A percentile compares a stretch with the other conserved stretches of the same genome.
Conservation (phyloP, 30 jellyfish, hydroid and myxozoan species). For the Clytia hemisphaerica region DNA sequence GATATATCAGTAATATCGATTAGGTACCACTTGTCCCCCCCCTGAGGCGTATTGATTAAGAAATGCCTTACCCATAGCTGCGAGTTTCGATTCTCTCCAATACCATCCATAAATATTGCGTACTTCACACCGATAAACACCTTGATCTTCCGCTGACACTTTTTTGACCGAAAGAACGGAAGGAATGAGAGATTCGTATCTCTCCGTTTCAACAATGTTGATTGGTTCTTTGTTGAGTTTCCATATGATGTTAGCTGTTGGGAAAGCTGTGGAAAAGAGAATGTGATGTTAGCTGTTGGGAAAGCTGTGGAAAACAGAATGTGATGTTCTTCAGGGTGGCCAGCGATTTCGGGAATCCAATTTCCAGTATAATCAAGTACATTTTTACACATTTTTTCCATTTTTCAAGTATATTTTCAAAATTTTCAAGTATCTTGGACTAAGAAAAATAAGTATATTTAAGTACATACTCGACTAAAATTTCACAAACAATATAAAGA, state of each 20-base stretch:
- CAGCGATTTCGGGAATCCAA: too few species aligned
- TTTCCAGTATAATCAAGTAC: too few species aligned
- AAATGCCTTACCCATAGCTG: slow-evolving; percentile 69
- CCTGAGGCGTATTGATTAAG: background rate
- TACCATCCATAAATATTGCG: slow-evolving; percentile 49
- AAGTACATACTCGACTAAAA: too few species aligned
- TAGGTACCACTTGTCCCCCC: background rate
- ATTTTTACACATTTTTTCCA: too few species aligned
- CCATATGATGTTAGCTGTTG: slow-evolving; percentile 64
- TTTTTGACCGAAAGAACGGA: slow-evolving; percentile 38
- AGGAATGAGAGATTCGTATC: slow-evolving; percentile 14
- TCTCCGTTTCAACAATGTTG: slow-evolving; percentile 19
- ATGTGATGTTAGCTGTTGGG: slow-evolving; percentile 56
- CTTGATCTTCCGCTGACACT: slow-evolving; percentile 47
- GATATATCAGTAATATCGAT: background rate
- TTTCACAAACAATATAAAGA: too few species aligned
- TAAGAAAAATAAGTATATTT: too few species aligned
- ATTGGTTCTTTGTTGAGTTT: slow-evolving; percentile 35
- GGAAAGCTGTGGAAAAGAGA: slow-evolving; percentile 55
- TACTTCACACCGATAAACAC: slow-evolving; percentile 49
- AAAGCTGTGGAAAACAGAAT: slow-evolving; percentile 56
- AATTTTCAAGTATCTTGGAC: too few species aligned
- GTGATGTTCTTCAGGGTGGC: too few species aligned
- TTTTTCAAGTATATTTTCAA: too few species aligned
- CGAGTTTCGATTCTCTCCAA: slow-evolving; percentile 21